These are phyloP conservation scores for Etheostoma cragini DNA, from an alignment of 2,113 vertebrate genomes.

Conservation along the genomic window DNA sequence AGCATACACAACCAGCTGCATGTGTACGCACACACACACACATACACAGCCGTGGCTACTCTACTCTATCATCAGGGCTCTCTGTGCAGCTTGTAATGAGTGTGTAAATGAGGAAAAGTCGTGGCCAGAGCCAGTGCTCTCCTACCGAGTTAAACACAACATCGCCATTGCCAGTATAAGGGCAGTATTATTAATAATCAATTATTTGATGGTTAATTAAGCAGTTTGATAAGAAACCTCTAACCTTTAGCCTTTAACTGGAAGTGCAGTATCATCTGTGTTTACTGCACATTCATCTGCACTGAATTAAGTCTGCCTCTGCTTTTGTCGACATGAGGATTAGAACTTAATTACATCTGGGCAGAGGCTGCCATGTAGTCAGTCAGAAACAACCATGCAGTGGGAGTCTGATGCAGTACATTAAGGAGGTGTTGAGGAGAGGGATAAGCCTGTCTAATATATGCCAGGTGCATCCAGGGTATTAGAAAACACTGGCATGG, in stretches of 20 bases:
- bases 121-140: neutral
- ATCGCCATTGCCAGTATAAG: neutral
- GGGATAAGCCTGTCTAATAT: slow-evolving; percentile 74
- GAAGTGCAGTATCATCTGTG: slow-evolving; percentile 26
- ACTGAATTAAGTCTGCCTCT: slow-evolving; percentile 46
- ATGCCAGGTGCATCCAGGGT: slow-evolving; percentile 70
- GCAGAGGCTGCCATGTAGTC: slow-evolving; percentile 47
- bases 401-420: slow-evolving; percentile 30
- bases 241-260: slow-evolving; percentile 30
- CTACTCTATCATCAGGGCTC: slow-evolving; percentile 41
- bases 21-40: slow-evolving; percentile 2
- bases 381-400: slow-evolving; percentile 49
- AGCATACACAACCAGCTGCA: slow-evolving; percentile 53
- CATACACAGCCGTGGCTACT: slow-evolving; percentile 30
- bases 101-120: slow-evolving; percentile 46
- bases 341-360: slow-evolving; percentile 69
- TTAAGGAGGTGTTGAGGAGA: slow-evolving; percentile 73
- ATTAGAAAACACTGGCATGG: slow-evolving; percentile 64
- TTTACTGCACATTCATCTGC: slow-evolving; percentile 52
- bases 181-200: neutral
- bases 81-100: slow-evolving; percentile 37
- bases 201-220: neutral
- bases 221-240: neutral
- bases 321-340: slow-evolving; percentile 70
- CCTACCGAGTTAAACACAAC: neutral